Conservation (phyloP, 1,140 invertebrate genomes). For the Aphis gossypii region DNA sequence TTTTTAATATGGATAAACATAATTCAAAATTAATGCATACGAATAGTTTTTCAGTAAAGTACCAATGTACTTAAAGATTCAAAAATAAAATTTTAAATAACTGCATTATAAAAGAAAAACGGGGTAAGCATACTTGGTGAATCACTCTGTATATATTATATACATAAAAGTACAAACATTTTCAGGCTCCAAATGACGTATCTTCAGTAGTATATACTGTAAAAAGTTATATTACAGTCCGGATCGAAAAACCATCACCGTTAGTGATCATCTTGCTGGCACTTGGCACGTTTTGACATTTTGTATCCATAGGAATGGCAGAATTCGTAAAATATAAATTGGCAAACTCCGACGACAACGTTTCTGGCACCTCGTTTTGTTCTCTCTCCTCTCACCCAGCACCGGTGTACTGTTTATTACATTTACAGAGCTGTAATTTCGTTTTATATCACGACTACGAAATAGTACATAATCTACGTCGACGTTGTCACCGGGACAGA, state of each 20-base stretch:
- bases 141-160: neutral
- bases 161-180: neutral
- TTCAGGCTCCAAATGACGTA: neutral
- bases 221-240: neutral
- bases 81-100: neutral
- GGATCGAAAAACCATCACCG: neutral
- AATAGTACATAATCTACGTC: neutral
- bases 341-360: conserved; percentile 46
- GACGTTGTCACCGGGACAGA: neutral
- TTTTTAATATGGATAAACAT: no score
- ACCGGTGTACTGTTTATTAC: neutral
- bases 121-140: neutral
- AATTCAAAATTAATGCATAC: neutral
- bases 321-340: conserved; percentile 56
- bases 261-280: neutral
- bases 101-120: neutral
- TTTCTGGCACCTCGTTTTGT: conserved; percentile 31
- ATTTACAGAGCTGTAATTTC: conserved; percentile 16
- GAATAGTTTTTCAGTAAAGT: neutral
- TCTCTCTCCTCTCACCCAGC: neutral
- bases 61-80: no score
- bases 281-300: conserved; percentile 45
- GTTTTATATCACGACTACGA: neutral
- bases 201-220: neutral
- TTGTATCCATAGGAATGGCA: conserved; percentile 25